Evolutionary conservation across 2,888 invertebrate species (phyloP).

Genomic region (Calameuta idolon): DNA sequence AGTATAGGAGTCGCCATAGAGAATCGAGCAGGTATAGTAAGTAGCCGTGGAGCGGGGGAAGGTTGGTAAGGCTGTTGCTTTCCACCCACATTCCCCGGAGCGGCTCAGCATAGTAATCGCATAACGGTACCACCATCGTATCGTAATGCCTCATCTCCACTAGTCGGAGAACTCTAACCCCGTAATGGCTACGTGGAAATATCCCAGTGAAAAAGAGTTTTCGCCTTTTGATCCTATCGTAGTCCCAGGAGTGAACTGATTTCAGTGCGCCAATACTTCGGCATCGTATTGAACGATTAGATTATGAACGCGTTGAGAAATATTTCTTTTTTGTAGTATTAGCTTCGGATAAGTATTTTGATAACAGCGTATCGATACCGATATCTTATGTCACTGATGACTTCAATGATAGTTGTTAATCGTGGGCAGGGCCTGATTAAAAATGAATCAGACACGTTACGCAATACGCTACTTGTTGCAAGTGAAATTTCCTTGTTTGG

Average conservation of each 20-base stretch:
- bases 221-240: background rate
- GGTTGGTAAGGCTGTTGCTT: constrained; percentile 45
- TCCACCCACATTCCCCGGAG: constrained; percentile 57
- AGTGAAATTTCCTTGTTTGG: background rate
- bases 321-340: background rate
- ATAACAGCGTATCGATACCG: background rate
- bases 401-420: background rate
- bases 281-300: background rate
- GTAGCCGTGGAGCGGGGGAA: constrained; percentile 21
- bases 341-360: background rate
- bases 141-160: constrained; percentile 49
- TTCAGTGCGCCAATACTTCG: background rate
- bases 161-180: constrained; percentile 4
- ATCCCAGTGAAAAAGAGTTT: background rate
- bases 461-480: background rate
- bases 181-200: background rate
- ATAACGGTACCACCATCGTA: constrained; percentile 56
- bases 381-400: background rate
- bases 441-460: background rate
- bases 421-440: background rate
- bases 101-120: constrained; percentile 57
- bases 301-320: background rate
- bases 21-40: constrained; percentile 2
- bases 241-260: background rate
- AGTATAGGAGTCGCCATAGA: constrained; percentile 14